phyloP scores from a whole-genome alignment of 1,140 invertebrate species.

The Drosophila pallidifrons region DNA sequence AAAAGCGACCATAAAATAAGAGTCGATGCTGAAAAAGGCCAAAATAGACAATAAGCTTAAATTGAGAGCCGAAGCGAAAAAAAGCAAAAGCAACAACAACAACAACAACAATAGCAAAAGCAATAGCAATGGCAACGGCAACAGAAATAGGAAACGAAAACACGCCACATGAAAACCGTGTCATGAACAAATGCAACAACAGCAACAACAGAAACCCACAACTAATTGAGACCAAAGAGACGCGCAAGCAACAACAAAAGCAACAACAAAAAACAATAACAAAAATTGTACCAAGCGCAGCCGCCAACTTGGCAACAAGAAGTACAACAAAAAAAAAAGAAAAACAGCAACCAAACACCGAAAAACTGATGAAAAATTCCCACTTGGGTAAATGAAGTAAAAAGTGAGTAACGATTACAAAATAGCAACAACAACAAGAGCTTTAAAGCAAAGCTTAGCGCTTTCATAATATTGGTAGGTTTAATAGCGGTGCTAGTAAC shows the following conservation, averaged over 20 bases:
- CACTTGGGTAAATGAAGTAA: slow-evolving; percentile 66
- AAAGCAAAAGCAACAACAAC: slow-evolving; percentile 22
- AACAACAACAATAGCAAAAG: slow-evolving; percentile 29
- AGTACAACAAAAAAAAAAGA: slow-evolving; percentile 26
- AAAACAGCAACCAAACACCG: not conserved
- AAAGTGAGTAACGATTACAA: slow-evolving; percentile 60
- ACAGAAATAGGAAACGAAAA: slow-evolving; percentile 78
- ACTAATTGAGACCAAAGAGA: slow-evolving; percentile 57
- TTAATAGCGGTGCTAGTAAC: slow-evolving; percentile 23
- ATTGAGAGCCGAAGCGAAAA: slow-evolving; percentile 50
- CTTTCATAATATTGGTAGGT: slow-evolving; percentile 46
- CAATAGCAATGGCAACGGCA: slow-evolving; percentile 32
- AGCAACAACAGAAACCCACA: slow-evolving; percentile 63
- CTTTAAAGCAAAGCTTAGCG: slow-evolving; percentile 43
- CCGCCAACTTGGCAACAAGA: slow-evolving; percentile 50
- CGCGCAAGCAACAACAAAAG: slow-evolving; percentile 54
- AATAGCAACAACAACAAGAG: slow-evolving; percentile 41
- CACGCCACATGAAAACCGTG: slow-evolving; percentile 77
- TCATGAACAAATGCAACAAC: slow-evolving; percentile 80
- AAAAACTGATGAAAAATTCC: slow-evolving; percentile 46
- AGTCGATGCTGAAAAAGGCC: slow-evolving; percentile 32
- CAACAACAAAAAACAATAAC: slow-evolving; percentile 42
- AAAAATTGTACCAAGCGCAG: slow-evolving; percentile 31
- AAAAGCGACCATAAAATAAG: slow-evolving; percentile 32
- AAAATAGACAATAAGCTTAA: slow-evolving; percentile 56